Percentiles rank a stretch among this genome's conserved stretches.
phyloP scores from a whole-genome alignment of 2,888 invertebrate genomes.

The Ochropleura leucogaster region DNA sequence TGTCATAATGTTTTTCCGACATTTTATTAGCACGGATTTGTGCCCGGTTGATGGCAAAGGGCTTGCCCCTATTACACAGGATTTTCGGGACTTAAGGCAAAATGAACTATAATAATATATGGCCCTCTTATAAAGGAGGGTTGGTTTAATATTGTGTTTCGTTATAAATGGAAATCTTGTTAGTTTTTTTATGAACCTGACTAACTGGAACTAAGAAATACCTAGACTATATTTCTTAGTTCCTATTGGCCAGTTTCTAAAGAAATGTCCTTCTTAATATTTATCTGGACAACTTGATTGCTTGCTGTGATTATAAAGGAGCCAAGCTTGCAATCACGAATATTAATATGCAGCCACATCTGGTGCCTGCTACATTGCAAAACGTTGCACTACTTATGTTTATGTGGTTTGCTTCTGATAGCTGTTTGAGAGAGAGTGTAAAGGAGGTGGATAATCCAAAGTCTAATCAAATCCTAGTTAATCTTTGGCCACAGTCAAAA shows the following conservation, averaged over 20 bases:
- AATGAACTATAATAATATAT: neutral
- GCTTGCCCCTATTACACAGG: neutral
- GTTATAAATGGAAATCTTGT: no score
- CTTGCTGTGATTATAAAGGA: neutral
- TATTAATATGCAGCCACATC: constrained; percentile 26
- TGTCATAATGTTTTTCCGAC: neutral
- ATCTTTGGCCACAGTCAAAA: neutral
- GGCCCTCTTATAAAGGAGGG: no score
- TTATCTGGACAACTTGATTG: constrained; percentile 3
- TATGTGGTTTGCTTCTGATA: neutral
- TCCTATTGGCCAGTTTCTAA: no score
- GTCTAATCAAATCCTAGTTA: neutral
- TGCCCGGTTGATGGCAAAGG: neutral
- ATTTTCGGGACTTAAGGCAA: neutral
- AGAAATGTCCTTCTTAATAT: neutral
- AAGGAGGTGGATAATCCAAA: neutral
- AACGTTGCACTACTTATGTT: no score
- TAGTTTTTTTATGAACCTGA: no score
- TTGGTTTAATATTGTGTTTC: no score
- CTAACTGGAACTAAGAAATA: no score
- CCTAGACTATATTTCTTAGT: no score
- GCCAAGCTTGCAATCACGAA: constrained; percentile 8
- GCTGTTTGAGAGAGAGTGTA: neutral
- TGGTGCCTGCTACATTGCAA: neutral
- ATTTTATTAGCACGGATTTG: neutral